These are phyloP conservation scores for Drosophila micromelanica DNA, from an alignment of 1,140 invertebrate genomes.

Conservation along the genomic window DNA sequence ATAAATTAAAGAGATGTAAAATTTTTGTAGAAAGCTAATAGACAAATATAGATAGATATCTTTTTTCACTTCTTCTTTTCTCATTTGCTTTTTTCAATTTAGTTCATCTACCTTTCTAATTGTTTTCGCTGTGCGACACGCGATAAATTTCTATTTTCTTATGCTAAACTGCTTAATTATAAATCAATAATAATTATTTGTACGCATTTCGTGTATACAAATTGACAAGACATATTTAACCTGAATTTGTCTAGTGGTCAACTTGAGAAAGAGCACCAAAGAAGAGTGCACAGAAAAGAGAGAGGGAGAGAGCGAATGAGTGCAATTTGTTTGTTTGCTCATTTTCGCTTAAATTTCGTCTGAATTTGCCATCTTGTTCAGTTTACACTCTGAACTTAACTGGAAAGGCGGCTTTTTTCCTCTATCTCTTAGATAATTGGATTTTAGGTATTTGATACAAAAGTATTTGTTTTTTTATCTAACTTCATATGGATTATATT, in stretches of 20 bases:
- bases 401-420: background rate
- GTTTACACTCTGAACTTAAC: conserved; percentile 37
- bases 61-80: background rate
- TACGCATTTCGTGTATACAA: background rate
- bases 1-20: too few relatives aligned
- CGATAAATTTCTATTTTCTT: conserved; percentile 11
- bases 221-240: conserved; percentile 8
- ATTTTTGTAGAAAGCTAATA: background rate
- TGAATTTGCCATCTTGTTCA: background rate
- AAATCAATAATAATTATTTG: conserved; percentile 24
- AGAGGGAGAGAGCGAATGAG: conserved; percentile 6
- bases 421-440: background rate
- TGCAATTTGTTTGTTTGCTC: background rate
- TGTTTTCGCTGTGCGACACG: background rate
- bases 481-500: conserved; percentile 23
- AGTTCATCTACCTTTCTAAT: conserved; percentile 20
- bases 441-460: background rate
- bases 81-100: background rate
- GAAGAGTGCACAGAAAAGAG: background rate
- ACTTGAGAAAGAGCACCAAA: conserved; percentile 1
- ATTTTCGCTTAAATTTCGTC: conserved; percentile 1
- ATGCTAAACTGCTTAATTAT: conserved; percentile 4
- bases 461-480: background rate
- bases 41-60: background rate
- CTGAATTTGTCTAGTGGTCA: background rate